A percentile compares a stretch with the other conserved stretches of the same genome.
Evolutionary conservation across 2,113 vertebrate species (phyloP).

Genomic region (Notarius quadriscutis): DNA sequence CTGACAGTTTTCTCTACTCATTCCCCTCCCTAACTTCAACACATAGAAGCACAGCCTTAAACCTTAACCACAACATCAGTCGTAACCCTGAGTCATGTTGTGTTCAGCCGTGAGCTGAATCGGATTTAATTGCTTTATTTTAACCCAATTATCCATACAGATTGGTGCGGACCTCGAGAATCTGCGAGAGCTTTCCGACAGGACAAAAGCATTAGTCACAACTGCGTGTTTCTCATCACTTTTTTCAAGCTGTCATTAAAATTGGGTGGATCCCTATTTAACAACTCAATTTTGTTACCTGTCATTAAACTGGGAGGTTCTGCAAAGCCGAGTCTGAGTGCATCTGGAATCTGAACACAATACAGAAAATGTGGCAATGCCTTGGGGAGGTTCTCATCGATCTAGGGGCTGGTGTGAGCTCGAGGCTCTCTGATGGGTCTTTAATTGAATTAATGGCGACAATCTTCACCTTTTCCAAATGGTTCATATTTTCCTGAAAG

Average conservation of each 20-base stretch:
- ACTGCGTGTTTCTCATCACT: background rate
- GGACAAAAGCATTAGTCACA: background rate
- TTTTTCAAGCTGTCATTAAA: constrained; percentile 22
- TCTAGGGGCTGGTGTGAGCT: background rate
- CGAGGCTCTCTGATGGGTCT: background rate
- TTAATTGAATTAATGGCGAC: background rate
- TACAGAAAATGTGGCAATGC: background rate
- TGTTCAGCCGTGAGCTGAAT: background rate
- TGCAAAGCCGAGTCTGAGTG: constrained; percentile 33
- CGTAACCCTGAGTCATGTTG: background rate
- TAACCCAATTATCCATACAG: background rate
- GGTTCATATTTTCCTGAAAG: background rate
- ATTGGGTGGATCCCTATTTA: background rate
- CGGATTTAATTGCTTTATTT: background rate
- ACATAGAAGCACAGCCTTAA: background rate
- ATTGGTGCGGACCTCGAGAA: background rate
- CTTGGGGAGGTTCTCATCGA: background rate
- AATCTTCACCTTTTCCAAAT: background rate
- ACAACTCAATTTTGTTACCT: constrained; percentile 18
- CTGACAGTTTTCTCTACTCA: background rate
- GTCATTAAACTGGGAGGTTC: constrained; percentile 37
- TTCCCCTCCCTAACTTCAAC: background rate
- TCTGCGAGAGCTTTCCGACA: background rate
- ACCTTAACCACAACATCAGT: background rate
- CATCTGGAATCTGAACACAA: constrained; percentile 14